A percentile compares a stretch with the other conserved stretches of the same genome.
These are phyloP conservation scores for Dendroctonus ponderosae DNA, from an alignment of 1,140 invertebrate species.

Conservation along the genomic window DNA sequence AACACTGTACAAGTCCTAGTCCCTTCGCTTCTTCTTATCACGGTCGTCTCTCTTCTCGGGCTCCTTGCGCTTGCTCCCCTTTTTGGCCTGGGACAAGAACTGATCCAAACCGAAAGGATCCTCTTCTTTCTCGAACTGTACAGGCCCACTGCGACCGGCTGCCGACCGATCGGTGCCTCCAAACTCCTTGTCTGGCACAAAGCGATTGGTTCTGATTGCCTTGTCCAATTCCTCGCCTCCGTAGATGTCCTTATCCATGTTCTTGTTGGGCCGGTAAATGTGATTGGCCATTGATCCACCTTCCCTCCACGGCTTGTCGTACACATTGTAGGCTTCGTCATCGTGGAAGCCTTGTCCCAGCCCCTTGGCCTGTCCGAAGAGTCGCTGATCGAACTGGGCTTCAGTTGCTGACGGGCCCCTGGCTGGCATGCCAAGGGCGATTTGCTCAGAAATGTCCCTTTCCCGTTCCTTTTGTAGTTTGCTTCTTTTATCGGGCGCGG, in stretches of 20 bases:
- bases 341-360: conserved; percentile 88
- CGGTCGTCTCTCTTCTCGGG: conserved; percentile 46
- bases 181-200: conserved; percentile 96
- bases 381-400: conserved; percentile 90
- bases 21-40: conserved; percentile 46
- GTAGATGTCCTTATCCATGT: conserved; percentile 87
- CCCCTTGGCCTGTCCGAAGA: conserved; percentile 95
- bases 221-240: conserved; percentile 78
- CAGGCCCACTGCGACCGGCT: conserved; percentile 82
- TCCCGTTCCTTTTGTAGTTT: conserved; percentile 89
- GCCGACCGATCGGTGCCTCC: conserved; percentile 78
- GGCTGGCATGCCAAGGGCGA: conserved; percentile 93
- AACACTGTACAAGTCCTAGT: conserved; percentile 29
- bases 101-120: conserved; percentile 98
- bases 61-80: conserved; percentile 64
- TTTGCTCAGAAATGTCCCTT: conserved; percentile 97
- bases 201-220: conserved; percentile 86
- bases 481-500: conserved; percentile 91
- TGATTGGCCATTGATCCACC: conserved; percentile 78
- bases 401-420: conserved; percentile 74
- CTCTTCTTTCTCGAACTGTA: conserved; percentile 93
- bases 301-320: conserved; percentile 93
- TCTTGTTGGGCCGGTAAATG: conserved; percentile 89
- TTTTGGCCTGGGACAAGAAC: conserved; percentile 95
- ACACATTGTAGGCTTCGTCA: conserved; percentile 97